Conservation (phyloP, 64 coral and sea anemone genomes). For the Catalaphyllia jardinei region DNA sequence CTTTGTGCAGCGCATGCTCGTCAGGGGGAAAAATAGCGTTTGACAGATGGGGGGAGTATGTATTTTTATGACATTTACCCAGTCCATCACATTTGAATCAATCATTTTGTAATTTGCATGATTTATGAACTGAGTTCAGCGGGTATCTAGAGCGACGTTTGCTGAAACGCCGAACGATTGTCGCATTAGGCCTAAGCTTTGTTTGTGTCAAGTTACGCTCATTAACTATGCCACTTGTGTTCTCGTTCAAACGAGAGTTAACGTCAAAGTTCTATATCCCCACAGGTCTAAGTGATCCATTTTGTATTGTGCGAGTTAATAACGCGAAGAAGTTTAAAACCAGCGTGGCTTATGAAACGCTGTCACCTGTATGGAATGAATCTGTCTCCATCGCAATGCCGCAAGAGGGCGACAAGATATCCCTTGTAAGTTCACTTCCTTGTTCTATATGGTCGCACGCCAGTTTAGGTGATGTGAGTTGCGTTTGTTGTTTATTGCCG, state of each 20-base stretch:
- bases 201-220: no score
- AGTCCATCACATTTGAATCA: no score
- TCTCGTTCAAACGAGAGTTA: background rate
- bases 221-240: background rate
- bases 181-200: no score
- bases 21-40: no score
- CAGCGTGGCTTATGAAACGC: constrained; percentile 84
- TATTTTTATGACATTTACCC: no score
- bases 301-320: constrained; percentile 83
- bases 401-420: constrained; percentile 67
- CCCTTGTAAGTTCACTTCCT: constrained; percentile 51
- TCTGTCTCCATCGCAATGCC: constrained; percentile 92
- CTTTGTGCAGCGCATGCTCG: no score
- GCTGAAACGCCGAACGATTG: no score
- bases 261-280: background rate
- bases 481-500: no score
- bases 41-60: no score
- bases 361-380: constrained; percentile 87
- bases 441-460: background rate
- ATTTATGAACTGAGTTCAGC: no score
- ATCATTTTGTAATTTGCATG: no score
- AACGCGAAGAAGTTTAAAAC: constrained; percentile 91
- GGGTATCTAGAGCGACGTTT: no score
- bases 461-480: background rate
- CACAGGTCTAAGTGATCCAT: constrained; percentile 83